Conservation (phyloP, 2,113 vertebrate species). For the Entosphenus tridentatus region DNA sequence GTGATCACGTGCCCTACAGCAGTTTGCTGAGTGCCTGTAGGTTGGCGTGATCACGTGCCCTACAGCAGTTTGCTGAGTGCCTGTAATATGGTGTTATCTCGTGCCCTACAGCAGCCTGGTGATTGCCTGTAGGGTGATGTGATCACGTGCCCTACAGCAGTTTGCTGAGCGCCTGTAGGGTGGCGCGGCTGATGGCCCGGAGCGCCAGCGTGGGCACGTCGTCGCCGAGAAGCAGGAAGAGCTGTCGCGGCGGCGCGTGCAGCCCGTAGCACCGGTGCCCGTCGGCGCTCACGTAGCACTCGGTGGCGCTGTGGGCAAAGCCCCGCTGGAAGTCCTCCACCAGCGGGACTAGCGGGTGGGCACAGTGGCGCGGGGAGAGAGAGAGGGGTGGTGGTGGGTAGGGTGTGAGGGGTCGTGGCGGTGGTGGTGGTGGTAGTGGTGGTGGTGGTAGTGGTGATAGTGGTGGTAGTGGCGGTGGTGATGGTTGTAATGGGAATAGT, state of each 20-base stretch:
- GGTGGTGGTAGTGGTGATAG: neutral
- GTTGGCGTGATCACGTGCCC: neutral
- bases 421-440: neutral
- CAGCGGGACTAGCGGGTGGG: conserved; percentile 8
- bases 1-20: conserved; percentile 7
- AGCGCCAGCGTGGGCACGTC: conserved; percentile 41
- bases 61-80: neutral
- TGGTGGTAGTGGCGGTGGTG: neutral
- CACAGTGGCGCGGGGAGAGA: conserved; percentile 1
- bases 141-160: conserved; percentile 11
- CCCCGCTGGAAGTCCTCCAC: conserved; percentile 31
- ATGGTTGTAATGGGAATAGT: neutral
- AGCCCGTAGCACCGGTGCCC: conserved; percentile 35
- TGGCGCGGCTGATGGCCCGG: conserved; percentile 30
- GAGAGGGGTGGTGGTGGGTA: no score
- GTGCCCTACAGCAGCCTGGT: neutral
- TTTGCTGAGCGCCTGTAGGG: conserved; percentile 19
- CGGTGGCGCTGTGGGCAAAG: conserved; percentile 24
- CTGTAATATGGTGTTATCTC: neutral
- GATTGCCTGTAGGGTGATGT: neutral
- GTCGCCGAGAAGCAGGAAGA: conserved; percentile 31
- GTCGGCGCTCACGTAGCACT: conserved; percentile 36
- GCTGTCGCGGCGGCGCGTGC: conserved; percentile 34
- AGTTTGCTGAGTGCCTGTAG: conserved; percentile 6
- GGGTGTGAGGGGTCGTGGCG: neutral